These are phyloP conservation scores for Portunus trituberculatus DNA, from an alignment of 1,140 invertebrate species.

Conservation along the genomic window DNA sequence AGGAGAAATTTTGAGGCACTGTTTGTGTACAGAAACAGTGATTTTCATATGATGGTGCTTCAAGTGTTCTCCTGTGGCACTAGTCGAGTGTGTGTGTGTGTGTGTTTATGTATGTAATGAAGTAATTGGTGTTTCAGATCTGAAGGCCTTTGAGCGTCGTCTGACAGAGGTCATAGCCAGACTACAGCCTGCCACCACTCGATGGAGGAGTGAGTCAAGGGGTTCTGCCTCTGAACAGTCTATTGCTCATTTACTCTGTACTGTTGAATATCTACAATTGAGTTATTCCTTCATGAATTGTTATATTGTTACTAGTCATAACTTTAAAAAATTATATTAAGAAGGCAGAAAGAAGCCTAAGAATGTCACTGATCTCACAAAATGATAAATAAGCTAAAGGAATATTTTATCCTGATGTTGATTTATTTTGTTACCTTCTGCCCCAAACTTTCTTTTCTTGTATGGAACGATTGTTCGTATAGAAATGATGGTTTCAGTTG, in stretches of 20 bases:
- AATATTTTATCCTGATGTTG: too few relatives aligned
- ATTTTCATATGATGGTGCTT: neutral
- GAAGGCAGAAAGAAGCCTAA: too few relatives aligned
- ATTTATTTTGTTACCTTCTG: too few relatives aligned
- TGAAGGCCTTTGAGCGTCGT: slow-evolving; percentile 97
- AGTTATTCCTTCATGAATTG: neutral
- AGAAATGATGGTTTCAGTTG: slow-evolving; percentile 84
- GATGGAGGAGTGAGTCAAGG: slow-evolving; percentile 91
- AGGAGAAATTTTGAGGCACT: neutral
- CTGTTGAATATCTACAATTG: neutral
- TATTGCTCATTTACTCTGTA: neutral
- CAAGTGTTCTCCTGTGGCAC: too few relatives aligned
- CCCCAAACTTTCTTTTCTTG: too few relatives aligned
- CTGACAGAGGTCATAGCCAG: slow-evolving; percentile 97
- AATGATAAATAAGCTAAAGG: too few relatives aligned
- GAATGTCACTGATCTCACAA: too few relatives aligned
- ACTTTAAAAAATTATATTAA: too few relatives aligned
- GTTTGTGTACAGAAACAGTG: neutral
- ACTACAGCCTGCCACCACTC: slow-evolving; percentile 92
- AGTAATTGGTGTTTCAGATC: slow-evolving; percentile 86
- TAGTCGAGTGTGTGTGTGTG: neutral
- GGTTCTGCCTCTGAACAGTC: neutral
- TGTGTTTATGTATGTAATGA: neutral
- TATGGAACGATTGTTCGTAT: too few relatives aligned
- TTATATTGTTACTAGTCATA: too few relatives aligned